Conservation (phyloP, 2,888 invertebrate genomes). For the Vanessa cardui region DNA sequence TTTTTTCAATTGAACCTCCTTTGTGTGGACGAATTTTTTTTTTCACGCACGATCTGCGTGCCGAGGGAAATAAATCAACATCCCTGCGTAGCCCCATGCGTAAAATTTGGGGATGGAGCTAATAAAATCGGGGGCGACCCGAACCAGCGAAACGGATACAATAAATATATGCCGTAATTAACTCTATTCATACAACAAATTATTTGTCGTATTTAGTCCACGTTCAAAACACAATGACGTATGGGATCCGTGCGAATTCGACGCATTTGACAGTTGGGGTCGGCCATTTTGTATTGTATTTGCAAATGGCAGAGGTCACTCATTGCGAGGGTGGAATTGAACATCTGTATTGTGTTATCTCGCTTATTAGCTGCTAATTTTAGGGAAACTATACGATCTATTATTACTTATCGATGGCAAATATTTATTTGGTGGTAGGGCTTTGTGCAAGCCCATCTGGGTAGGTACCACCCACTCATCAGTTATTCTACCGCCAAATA, state of each 20-base stretch:
- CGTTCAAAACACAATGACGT: conserved; percentile 48
- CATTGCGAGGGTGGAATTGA: conserved; percentile 13
- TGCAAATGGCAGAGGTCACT: conserved; percentile 60
- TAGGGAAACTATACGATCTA: too few relatives aligned
- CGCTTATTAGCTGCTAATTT: conserved; percentile 1
- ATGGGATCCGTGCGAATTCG: conserved; percentile 59
- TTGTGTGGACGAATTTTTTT: conserved; percentile 40
- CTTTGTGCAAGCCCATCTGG: too few relatives aligned
- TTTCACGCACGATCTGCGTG: conserved; percentile 45
- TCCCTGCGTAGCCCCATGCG: conserved; percentile 48
- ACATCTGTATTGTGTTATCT: conserved; percentile 44
- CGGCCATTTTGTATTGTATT: conserved; percentile 66
- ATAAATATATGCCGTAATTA: conserved; percentile 79
- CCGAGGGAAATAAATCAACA: conserved; percentile 59
- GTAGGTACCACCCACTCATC: too few relatives aligned
- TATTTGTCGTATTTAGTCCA: conserved; percentile 60
- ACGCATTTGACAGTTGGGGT: conserved; percentile 67
- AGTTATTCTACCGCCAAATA: too few relatives aligned
- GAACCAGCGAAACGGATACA: conserved; percentile 73
- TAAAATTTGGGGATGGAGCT: conserved; percentile 62
- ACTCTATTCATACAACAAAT: conserved; percentile 76
- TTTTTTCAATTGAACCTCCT: conserved; percentile 36
- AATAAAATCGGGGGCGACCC: conserved; percentile 66
- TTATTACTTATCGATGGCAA: too few relatives aligned
- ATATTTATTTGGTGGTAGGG: too few relatives aligned